Base-by-base conservation (phyloP, 2,113 vertebrate species). In the Promerops cafer region DNA sequence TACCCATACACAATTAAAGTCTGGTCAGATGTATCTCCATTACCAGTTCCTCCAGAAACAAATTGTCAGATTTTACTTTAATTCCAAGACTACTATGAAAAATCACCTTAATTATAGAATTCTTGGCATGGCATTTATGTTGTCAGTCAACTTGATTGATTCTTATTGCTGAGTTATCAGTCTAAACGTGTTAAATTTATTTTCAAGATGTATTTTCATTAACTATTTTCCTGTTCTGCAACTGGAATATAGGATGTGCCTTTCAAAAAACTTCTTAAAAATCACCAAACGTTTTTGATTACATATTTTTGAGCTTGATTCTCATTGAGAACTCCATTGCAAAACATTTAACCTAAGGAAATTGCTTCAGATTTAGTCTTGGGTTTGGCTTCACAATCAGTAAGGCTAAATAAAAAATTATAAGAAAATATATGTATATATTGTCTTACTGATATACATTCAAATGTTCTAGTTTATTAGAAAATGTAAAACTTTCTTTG, bases 71-170 rank as follows among this genome's bases (percentile, higher is more conserved):
- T 85, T 91, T 89, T 31, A 83, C 22, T 95, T 96, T 96, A 93
- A 93, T 96, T 96, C 44, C 80, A 87, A 93, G 61, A 94, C 39
- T 82, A 92, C 54, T 95, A 52, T 96, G 94, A 97, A 97, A 95
- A 82, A 97, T 97, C 79, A 88, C 28, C n/a, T 93, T 96, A 97
- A 97, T 97, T 97, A 95, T n/a, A 96, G 35, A 91, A 83, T 77
- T 93, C 45, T 57, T 96, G 86, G 35, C 61, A 85, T 75, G 14
- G 26, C 31, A 86, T 97, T 97, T 97, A 94, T 91, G 79, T 92
- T 98, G 89, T 96, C 94, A 97, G 91, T 98, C 92, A 96, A 4
- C 10, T 40, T 96, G 96, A 97, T 70, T 87, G 90, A 97, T 97
- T 75, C 42, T 74, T 90, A 89, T 97, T 97, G 84, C 93, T 96